Evolutionary conservation across 2,797 vertebrate genomes (phyloP).

Genomic region (Chlorospingus semifuscus): DNA sequence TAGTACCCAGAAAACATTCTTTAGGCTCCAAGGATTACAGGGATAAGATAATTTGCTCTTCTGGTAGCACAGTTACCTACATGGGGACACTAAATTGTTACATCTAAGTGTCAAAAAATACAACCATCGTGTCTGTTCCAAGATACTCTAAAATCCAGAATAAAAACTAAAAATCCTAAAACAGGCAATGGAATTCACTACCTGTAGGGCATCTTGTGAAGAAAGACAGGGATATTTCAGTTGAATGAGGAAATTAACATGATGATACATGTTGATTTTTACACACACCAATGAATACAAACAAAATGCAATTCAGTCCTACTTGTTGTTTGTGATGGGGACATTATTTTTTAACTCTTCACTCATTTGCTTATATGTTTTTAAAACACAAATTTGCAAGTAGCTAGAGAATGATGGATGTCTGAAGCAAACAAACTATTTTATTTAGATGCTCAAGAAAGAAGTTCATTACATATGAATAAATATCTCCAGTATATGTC

Average conservation of each 20-base stretch:
- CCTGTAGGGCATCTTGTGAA: background rate
- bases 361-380: background rate
- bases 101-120: background rate
- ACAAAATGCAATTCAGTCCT: background rate
- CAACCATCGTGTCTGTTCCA: background rate
- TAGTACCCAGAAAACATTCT: background rate
- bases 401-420: background rate
- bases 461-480: background rate
- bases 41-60: background rate
- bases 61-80: background rate
- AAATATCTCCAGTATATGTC: background rate
- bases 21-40: background rate
- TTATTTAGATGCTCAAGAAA: background rate
- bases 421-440: background rate
- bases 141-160: background rate
- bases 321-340: background rate
- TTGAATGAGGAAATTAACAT: background rate
- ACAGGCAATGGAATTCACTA: background rate
- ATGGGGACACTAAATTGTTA: background rate
- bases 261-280: background rate
- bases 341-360: background rate
- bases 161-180: background rate
- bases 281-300: background rate
- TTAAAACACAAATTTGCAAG: background rate
- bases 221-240: background rate